Evolutionary conservation across 2,888 invertebrate species (phyloP).

Genomic region (Pheosia tremula): DNA sequence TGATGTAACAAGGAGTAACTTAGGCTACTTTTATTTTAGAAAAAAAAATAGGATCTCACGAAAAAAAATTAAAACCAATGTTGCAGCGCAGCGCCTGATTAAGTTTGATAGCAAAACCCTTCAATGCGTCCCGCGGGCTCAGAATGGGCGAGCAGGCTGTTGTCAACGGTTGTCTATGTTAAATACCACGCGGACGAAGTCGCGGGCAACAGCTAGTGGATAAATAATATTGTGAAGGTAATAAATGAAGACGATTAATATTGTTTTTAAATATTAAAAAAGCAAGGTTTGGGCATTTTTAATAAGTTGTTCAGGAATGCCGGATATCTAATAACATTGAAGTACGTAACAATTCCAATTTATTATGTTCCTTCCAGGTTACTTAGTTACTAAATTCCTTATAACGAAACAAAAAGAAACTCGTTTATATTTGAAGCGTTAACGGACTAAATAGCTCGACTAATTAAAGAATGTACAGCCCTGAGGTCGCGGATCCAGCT

Average conservation of each 20-base stretch:
- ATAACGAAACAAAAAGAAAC: constrained; percentile 31
- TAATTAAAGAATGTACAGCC: constrained; percentile 31
- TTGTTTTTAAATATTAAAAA: background rate
- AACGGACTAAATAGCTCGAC: constrained; percentile 33
- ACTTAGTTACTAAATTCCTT: constrained; percentile 34
- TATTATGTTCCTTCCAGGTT: constrained; percentile 33
- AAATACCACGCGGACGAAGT: no score
- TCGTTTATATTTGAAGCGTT: constrained; percentile 38
- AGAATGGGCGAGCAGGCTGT: no score
- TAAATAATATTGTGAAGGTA: background rate
- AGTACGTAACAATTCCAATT: constrained; percentile 29
- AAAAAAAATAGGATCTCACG: no score
- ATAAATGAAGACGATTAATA: background rate
- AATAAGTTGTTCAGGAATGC: constrained; percentile 1
- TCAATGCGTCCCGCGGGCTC: no score
- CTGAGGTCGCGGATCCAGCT: constrained; percentile 10
- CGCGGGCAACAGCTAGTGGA: no score
- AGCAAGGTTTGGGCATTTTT: background rate
- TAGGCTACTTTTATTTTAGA: no score
- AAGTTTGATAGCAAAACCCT: no score
- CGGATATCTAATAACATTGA: background rate
- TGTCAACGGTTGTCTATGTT: no score
- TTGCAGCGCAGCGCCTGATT: no score
- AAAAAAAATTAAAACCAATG: no score
- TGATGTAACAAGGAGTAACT: no score